Evolutionary conservation across 2,888 invertebrate genomes (phyloP), one percentile per base, ranked within the genome.

Genomic region (Troilus luridus): DNA sequence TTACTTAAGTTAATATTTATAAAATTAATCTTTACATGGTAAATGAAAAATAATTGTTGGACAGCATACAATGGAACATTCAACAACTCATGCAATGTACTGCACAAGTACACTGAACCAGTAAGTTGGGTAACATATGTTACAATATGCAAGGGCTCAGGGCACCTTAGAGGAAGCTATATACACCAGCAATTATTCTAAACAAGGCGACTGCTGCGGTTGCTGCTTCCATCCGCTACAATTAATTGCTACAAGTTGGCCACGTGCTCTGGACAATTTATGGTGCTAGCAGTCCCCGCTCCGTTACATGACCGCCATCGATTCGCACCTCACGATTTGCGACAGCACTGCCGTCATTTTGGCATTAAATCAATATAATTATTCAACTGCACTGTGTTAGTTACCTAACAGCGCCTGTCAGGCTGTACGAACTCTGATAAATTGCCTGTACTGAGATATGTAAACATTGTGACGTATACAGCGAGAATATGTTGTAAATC

Each of bases 171-270:
- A 41, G 41, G 41, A 41, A 41, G 19, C 72, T 21, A 77, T 14
- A 7, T 77, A 19, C 12, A 77, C 9, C 27, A 77, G 19, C 27
- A 77, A 77, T 77, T 77, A 77, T 77, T 24, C 72, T 41, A 19
- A 77, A 77, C 72, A 77, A 77, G 72, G 41, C 17, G 17, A 41
- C 27, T 41, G 72, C 72, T 77, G 72, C 72, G 27, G 72, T 77
- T 7, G 27, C 62, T 21, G 62, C 62, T 19, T n/a, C 62, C 62
- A 62, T 21, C 21, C 21, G 62, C 27, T 77, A 19, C 27, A 77
- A 77, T 77, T 41, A 41, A 77, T 77, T 77, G 72, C 72, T 77
- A 41, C 72, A 77, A 77, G 72, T 77, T 67, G 19, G 27, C 72
- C 72, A 77, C 72, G 72, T 77, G 72, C 72, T 27, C 9, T 9